Evolutionary conservation across 2,888 invertebrate genomes (phyloP).

Genomic region (Pachycephus smyrnensis): DNA sequence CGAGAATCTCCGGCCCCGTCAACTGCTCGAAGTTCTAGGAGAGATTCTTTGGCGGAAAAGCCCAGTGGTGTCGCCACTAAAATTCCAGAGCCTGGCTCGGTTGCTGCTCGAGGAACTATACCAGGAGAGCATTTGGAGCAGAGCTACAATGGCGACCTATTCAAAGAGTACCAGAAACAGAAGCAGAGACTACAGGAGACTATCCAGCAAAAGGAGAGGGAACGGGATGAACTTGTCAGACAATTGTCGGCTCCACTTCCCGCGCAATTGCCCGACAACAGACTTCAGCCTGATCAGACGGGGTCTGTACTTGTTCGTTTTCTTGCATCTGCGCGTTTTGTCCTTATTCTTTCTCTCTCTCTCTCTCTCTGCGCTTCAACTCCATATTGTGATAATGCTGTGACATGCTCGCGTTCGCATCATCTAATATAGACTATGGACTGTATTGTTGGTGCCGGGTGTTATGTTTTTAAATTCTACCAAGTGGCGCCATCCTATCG

Average conservation of each 20-base stretch:
- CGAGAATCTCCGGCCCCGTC: conserved; percentile 78
- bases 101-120: conserved; percentile 46
- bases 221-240: conserved; percentile 70
- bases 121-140: conserved; percentile 66
- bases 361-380: neutral
- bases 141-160: conserved; percentile 75
- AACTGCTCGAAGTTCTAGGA: conserved; percentile 77
- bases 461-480: conserved; percentile 47
- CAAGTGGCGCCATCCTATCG: conserved; percentile 11
- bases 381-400: too few species aligned
- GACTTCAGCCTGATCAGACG: conserved; percentile 62
- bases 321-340: conserved; percentile 20
- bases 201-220: conserved; percentile 69
- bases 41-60: conserved; percentile 74
- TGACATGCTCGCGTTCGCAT: too few species aligned
- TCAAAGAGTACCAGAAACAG: conserved; percentile 85
- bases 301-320: conserved; percentile 52
- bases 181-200: conserved; percentile 77
- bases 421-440: neutral
- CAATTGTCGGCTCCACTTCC: conserved; percentile 64
- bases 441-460: conserved; percentile 16
- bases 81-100: conserved; percentile 61
- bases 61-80: conserved; percentile 58
- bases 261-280: conserved; percentile 64
- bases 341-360: neutral